Evolutionary conservation across 1,140 invertebrate species (phyloP).

Genomic region (Drosophila athabasca): DNA sequence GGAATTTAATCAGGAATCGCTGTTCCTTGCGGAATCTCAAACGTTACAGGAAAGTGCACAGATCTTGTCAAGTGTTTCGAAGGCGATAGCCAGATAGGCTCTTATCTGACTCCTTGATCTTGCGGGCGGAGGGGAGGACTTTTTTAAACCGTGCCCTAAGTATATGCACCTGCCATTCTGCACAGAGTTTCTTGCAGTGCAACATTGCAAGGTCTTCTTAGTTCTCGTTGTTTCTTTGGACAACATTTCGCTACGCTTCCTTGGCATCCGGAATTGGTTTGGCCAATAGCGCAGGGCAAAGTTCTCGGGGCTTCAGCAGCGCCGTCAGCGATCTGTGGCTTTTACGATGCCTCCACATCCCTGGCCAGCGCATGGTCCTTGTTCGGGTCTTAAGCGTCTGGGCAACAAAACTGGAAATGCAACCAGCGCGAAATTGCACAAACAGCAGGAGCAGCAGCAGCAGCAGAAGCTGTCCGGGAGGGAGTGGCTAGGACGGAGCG

Average conservation of each 20-base stretch:
- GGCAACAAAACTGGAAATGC: constrained; percentile 78
- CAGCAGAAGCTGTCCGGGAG: constrained; percentile 20
- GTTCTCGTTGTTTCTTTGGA: constrained; percentile 40
- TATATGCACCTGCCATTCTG: no score
- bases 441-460: constrained; percentile 32
- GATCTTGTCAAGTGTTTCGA: constrained; percentile 14
- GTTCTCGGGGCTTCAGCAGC: constrained; percentile 71
- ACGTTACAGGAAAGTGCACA: neutral
- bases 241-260: constrained; percentile 67
- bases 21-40: neutral
- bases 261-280: constrained; percentile 69
- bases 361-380: constrained; percentile 4
- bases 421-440: constrained; percentile 75
- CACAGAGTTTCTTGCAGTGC: constrained; percentile 57
- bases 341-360: constrained; percentile 56
- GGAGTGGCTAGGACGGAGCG: constrained; percentile 26
- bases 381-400: constrained; percentile 39
- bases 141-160: no score
- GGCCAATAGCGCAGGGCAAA: constrained; percentile 73
- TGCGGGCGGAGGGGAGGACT: no score
- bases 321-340: constrained; percentile 75
- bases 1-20: constrained; percentile 54
- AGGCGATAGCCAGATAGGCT: no score
- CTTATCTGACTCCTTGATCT: no score
- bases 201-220: constrained; percentile 38